Conservation (phyloP, 1,140 invertebrate genomes). For the Ladona fulva region DNA sequence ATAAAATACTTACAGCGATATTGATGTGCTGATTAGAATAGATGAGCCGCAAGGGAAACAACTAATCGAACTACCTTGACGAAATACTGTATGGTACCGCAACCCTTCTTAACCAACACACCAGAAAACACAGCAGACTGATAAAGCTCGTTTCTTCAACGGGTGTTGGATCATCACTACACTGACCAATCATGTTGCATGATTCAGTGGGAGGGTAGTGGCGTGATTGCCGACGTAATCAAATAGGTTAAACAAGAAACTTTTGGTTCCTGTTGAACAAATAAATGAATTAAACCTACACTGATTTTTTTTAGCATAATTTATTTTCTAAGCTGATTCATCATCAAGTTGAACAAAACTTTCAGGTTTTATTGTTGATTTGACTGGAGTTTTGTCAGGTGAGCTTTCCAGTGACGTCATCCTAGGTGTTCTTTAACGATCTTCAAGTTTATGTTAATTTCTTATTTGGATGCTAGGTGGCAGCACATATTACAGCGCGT, state of each 20-base stretch:
- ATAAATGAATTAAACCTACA: no score
- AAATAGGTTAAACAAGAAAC: background rate
- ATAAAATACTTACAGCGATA: no score
- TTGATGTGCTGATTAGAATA: no score
- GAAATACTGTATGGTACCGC: background rate
- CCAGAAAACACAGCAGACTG: background rate
- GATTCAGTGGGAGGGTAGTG: background rate
- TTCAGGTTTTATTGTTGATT: no score
- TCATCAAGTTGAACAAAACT: no score
- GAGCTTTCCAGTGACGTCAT: no score
- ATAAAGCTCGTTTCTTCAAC: background rate
- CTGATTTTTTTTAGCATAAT: no score
- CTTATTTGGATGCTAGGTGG: no score
- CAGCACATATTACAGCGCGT: no score
- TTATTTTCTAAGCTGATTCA: no score
- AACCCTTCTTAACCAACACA: background rate
- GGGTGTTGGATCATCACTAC: constrained; percentile 3
- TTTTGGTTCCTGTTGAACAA: no score
- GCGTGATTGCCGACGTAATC: constrained; percentile 1
- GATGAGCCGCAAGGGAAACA: background rate
- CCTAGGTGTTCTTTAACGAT: background rate
- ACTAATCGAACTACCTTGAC: background rate
- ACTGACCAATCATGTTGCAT: background rate
- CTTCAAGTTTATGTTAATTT: background rate
- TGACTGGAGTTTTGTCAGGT: no score